Conservation (phyloP, 2,888 invertebrate species). For the Loripinus fragilis region DNA sequence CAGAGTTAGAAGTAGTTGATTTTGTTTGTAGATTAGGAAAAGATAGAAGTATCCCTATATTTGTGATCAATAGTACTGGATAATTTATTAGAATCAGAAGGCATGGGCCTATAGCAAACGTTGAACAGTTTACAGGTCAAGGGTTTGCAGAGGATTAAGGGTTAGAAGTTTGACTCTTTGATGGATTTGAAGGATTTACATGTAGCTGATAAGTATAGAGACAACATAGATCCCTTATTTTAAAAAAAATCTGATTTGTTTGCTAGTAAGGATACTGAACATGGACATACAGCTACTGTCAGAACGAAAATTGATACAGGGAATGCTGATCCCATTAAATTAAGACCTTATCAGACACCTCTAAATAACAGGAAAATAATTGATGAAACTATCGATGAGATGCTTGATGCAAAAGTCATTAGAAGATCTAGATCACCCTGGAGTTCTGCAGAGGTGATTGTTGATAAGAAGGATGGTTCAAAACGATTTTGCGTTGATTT, state of each 20-base stretch:
- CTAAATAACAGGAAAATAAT: not conserved
- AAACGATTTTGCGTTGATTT: not conserved
- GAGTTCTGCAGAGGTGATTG: not conserved
- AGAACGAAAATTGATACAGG: not conserved
- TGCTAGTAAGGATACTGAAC: not conserved
- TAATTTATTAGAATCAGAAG: not conserved
- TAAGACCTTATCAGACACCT: not conserved
- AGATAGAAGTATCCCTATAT: not conserved
- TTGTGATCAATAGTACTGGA: not conserved
- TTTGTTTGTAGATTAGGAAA: not conserved
- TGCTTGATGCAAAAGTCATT: constrained; percentile 16
- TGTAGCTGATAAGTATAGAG: not conserved
- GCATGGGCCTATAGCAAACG: not conserved
- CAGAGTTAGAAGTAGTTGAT: not conserved
- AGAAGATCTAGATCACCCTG: not conserved
- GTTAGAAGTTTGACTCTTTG: not conserved
- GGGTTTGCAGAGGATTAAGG: not conserved
- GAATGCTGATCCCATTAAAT: not conserved
- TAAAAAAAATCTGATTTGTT: not conserved
- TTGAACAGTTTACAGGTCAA: not conserved
- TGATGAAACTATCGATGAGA: not conserved
- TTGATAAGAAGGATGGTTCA: not conserved
- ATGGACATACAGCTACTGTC: not conserved
- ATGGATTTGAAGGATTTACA: not conserved
- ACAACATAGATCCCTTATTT: not conserved